Percentiles rank a stretch among this genome's conserved stretches.
phyloP scores from a whole-genome alignment of 2,797 vertebrate genomes.

The Miopithecus talapoin region DNA sequence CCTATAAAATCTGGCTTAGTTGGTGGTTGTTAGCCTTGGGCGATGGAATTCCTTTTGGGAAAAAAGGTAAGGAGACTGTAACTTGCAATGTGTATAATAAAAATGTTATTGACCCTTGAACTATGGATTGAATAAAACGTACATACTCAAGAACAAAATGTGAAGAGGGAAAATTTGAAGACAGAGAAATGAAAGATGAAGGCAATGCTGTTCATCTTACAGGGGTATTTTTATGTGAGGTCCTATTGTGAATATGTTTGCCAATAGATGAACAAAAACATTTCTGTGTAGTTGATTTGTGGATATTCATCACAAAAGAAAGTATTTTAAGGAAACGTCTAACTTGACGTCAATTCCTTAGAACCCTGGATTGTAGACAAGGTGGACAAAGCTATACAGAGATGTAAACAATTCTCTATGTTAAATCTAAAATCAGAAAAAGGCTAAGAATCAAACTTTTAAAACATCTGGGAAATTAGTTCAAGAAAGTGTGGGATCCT shows the following conservation, averaged over 20 bases:
- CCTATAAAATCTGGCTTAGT: constrained; percentile 3
- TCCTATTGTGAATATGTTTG: neutral
- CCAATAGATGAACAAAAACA: neutral
- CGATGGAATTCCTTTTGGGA: neutral
- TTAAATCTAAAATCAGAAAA: constrained; percentile 14
- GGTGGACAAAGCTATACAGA: constrained; percentile 4
- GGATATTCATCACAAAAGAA: neutral
- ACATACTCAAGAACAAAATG: neutral
- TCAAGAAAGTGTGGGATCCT: neutral
- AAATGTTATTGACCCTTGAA: neutral
- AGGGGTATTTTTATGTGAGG: neutral
- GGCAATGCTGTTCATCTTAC: neutral
- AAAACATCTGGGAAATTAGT: constrained; percentile 27
- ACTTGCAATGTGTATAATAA: neutral
- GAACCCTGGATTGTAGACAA: neutral
- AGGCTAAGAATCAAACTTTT: constrained; percentile 47
- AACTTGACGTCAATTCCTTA: constrained; percentile 39
- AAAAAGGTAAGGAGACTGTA: constrained; percentile 17
- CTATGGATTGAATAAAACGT: neutral
- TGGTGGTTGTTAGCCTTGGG: constrained; percentile 6
- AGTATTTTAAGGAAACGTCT: constrained; percentile 24
- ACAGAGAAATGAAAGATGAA: neutral
- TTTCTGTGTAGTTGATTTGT: neutral
- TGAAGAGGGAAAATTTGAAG: neutral
- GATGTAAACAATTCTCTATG: neutral